Evolutionary conservation across 2,888 invertebrate species (phyloP).

Genomic region (Thera britannica): DNA sequence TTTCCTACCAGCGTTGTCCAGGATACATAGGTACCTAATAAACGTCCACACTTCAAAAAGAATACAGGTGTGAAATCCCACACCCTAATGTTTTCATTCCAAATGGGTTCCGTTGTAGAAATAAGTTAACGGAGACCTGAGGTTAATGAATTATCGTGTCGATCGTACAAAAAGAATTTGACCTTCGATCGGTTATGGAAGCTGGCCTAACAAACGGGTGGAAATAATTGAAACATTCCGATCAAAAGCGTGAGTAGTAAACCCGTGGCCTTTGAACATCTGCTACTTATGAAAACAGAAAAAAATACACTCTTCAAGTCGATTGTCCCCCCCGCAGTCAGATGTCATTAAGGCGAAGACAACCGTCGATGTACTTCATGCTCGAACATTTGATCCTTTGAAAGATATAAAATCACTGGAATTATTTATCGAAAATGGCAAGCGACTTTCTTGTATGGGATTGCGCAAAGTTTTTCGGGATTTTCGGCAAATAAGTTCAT

Average conservation of each 20-base stretch:
- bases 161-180: slow-evolving; percentile 22
- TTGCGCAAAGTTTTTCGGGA: too few relatives aligned
- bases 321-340: slow-evolving; percentile 56
- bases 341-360: slow-evolving; percentile 47
- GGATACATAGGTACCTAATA: too few relatives aligned
- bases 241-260: slow-evolving; percentile 49
- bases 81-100: background rate
- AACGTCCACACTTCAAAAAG: too few relatives aligned
- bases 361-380: too few relatives aligned
- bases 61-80: background rate
- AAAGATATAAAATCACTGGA: too few relatives aligned
- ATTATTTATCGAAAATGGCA: too few relatives aligned
- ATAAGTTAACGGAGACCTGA: slow-evolving; percentile 7
- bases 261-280: slow-evolving; percentile 75
- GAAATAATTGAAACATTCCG: slow-evolving; percentile 69
- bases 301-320: slow-evolving; percentile 49
- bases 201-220: slow-evolving; percentile 26
- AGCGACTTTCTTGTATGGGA: too few relatives aligned
- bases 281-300: slow-evolving; percentile 67
- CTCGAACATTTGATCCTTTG: too few relatives aligned
- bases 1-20: too few relatives aligned
- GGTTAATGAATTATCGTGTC: slow-evolving; percentile 7
- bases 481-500: too few relatives aligned
- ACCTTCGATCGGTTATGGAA: slow-evolving; percentile 26
- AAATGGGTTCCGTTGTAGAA: background rate